These are phyloP conservation scores for Turnix velox DNA, from an alignment of 2,113 vertebrate genomes.

Conservation along the genomic window DNA sequence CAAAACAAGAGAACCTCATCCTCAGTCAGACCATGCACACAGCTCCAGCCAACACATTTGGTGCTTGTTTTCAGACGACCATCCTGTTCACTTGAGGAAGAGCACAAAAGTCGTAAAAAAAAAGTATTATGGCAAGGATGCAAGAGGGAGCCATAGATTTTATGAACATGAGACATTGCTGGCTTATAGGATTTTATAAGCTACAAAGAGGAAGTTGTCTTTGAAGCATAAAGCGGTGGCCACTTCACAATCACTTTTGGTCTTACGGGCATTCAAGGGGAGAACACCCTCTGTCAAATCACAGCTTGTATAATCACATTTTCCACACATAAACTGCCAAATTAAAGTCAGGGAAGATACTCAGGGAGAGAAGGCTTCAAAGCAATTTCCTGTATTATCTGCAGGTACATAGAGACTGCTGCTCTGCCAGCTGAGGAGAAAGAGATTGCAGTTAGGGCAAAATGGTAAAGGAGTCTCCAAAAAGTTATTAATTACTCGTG, in stretches of 20 bases:
- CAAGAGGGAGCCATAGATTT: background rate
- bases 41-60: background rate
- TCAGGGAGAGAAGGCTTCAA: background rate
- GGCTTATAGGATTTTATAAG: background rate
- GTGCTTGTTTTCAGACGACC: background rate
- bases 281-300: background rate
- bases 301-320: background rate
- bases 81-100: background rate
- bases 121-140: background rate
- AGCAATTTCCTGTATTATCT: background rate
- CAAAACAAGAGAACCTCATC: background rate
- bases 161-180: background rate
- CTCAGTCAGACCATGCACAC: background rate
- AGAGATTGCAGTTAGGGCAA: background rate
- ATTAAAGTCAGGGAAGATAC: slow-evolving; percentile 15
- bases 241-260: background rate
- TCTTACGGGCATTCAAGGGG: background rate
- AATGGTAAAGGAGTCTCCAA: background rate
- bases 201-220: slow-evolving; percentile 5
- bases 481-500: background rate
- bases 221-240: slow-evolving; percentile 7
- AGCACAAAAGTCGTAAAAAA: background rate
- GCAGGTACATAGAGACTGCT: background rate
- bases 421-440: background rate
- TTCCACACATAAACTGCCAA: background rate